Conservation (phyloP, 2,113 vertebrate genomes). For the Myanophis thanlyinensis region DNA sequence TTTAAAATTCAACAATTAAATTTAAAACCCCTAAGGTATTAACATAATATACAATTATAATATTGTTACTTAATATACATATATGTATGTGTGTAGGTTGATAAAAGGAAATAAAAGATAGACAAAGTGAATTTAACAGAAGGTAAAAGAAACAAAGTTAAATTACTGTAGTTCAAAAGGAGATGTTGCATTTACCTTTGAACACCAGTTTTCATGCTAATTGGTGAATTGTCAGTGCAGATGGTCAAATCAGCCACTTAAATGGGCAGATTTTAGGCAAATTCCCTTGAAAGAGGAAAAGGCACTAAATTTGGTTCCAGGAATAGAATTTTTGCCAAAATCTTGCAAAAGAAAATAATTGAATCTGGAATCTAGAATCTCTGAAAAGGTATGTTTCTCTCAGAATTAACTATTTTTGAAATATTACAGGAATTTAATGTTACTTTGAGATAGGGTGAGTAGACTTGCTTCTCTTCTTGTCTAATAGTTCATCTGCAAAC, state of each 20-base stretch:
- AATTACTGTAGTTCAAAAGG: neutral
- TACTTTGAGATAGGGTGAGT: neutral
- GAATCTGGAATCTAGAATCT: neutral
- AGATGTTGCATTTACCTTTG: neutral
- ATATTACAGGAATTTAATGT: neutral
- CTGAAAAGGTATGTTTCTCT: neutral
- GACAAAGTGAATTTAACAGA: neutral
- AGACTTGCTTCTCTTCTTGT: neutral
- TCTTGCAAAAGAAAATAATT: neutral
- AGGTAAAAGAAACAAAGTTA: neutral
- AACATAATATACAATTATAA: neutral
- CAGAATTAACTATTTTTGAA: neutral
- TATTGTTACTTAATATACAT: neutral
- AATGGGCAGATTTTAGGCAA: neutral
- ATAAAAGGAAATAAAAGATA: neutral
- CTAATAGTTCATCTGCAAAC: neutral
- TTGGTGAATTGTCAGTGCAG: neutral
- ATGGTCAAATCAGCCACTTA: neutral
- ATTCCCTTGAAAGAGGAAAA: neutral
- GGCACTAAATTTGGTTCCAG: neutral
- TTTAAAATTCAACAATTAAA: too few species aligned
- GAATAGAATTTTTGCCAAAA: neutral
- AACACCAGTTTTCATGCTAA: neutral
- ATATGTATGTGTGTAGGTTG: neutral
- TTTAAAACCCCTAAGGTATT: too few species aligned